Percentiles rank a stretch among this genome's conserved stretches.
phyloP scores from a whole-genome alignment of 2,113 vertebrate species.

The Fulica atra region DNA sequence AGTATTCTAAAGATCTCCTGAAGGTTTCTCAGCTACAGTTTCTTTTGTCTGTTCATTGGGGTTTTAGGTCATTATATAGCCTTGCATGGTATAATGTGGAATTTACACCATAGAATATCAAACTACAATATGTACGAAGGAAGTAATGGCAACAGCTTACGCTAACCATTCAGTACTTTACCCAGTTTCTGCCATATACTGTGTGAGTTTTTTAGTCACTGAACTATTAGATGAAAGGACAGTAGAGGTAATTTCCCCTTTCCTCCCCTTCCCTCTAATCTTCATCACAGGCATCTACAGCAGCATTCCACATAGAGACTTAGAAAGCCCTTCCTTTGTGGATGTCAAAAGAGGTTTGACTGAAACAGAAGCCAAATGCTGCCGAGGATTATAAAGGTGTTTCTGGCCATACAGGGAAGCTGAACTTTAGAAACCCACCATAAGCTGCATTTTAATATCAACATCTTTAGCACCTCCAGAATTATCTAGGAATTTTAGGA shows the following conservation, averaged over 20 bases:
- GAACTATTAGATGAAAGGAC: not conserved
- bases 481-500: not conserved
- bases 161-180: not conserved
- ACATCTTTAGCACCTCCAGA: not conserved
- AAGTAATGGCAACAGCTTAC: not conserved
- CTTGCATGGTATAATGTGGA: not conserved
- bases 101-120: not conserved
- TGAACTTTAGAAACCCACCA: not conserved
- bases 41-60: not conserved
- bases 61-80: not conserved
- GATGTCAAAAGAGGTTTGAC: not conserved
- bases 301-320: not conserved
- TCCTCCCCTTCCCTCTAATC: not conserved
- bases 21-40: not conserved
- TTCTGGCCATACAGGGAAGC: not conserved
- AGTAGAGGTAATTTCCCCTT: not conserved
- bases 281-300: not conserved
- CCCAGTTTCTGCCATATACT: not conserved
- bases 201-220: constrained; percentile 1
- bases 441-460: not conserved
- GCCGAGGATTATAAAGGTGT: not conserved
- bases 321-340: not conserved
- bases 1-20: not conserved
- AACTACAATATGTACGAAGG: not conserved
- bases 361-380: not conserved